phyloP scores from a whole-genome alignment of 2,888 invertebrate species.

The Leucozona laternaria region DNA sequence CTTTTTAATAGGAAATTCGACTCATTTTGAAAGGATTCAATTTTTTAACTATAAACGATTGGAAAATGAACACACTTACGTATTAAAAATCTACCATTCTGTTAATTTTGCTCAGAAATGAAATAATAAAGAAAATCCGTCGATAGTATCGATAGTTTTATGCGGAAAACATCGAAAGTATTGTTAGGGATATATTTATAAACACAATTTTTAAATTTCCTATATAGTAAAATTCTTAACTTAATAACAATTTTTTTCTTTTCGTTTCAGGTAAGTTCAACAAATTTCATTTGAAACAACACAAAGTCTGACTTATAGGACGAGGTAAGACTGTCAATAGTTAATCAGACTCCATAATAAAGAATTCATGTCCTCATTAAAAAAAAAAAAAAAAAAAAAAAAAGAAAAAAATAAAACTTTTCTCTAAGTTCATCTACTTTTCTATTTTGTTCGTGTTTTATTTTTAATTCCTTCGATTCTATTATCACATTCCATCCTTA shows the following conservation, averaged over 20 bases:
- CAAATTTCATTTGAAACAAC: not conserved
- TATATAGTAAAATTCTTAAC: not conserved
- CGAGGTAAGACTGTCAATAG: conserved; percentile 19
- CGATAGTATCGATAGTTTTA: no score
- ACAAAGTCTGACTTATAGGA: conserved; percentile 2
- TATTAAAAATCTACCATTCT: no score
- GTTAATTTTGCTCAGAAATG: no score
- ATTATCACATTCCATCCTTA: conserved; percentile 37
- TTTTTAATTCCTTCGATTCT: conserved; percentile 25
- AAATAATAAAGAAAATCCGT: no score
- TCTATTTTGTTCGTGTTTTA: not conserved
- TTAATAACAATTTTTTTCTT: not conserved
- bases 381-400: not conserved
- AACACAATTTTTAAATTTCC: not conserved
- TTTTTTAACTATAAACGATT: no score
- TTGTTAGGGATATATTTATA: no score
- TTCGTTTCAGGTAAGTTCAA: conserved; percentile 31
- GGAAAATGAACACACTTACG: no score
- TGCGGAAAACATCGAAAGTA: no score
- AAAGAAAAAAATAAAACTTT: not conserved
- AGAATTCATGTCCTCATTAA: not conserved
- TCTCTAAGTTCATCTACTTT: conserved; percentile 3
- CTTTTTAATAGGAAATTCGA: no score
- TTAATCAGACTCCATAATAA: not conserved
- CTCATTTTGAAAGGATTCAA: no score